Evolutionary conservation across 2,113 vertebrate species (phyloP), one percentile per base, ranked within the genome.

Genomic region (Apistogramma diplotaenia): DNA sequence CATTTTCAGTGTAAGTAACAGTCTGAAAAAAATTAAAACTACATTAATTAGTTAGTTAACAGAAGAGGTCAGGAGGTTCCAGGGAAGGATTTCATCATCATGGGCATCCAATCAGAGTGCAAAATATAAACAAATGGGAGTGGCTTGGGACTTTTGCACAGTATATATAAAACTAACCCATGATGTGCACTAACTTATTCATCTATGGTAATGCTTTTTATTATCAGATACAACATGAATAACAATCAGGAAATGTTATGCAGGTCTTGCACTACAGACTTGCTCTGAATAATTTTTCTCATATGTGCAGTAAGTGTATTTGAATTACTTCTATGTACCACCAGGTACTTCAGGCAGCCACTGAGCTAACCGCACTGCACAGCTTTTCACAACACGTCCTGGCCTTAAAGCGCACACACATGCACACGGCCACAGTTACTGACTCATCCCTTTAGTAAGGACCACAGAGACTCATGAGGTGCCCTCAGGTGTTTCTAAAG

Each of bases 401-500:
- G 21, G 55, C 25, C 35, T 55, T 6, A 46, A 76, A 75, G 46
- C 29, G 3, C 43, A n/a, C 67, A 54, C 53, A 58, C 25, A 56
- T 16, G 62, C 25, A 49, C 73, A 67, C 15, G 21, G 9, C 76
- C 23, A 46, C 19, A 72, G 27, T 8, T 80, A 79, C 67, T 76
- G 76, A 43, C 43, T 81, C 70, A 62, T 80, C 60, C 4, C 56
- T 56, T 81, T 54, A n/a, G 54, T 61, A 62, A 85, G 80, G 37
- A 51, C 60, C 49, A 29, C 19, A 16, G 62, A 89, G 43, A 46
- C 71, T 78, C 55, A 75, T 62, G 60, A 83, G 16, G 33, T 40
- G 7, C 21, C 83, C 51, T 79, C 33, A n/a, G 76, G 62, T 77
- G 65, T 83, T 83, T 46, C 79, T 62, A 76, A 2, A 6, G 83